phyloP scores from a whole-genome alignment of 2,888 invertebrate genomes.

The Eulithis prunata region DNA sequence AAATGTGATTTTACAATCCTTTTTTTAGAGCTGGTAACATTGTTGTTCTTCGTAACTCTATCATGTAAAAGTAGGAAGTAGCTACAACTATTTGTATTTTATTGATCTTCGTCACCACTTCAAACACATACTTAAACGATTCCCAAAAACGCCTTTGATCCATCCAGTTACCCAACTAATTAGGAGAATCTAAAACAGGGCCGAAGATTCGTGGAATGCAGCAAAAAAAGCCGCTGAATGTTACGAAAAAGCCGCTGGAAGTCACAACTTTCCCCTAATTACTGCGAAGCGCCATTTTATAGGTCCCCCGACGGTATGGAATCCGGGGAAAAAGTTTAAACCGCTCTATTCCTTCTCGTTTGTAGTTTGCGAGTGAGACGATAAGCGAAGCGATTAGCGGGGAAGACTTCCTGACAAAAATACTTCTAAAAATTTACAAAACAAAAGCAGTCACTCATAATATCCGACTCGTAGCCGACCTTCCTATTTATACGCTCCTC shows the following conservation, averaged over 20 bases:
- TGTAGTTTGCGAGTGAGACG: conserved; percentile 34
- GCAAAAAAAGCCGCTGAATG: conserved; percentile 32
- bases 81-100: too few species aligned
- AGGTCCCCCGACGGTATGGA: conserved; percentile 41
- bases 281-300: conserved; percentile 46
- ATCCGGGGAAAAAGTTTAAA: conserved; percentile 43
- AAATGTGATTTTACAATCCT: too few species aligned
- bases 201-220: conserved; percentile 34
- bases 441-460: too few species aligned
- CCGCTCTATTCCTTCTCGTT: conserved; percentile 36
- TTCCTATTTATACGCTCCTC: too few species aligned
- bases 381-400: conserved; percentile 24
- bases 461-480: too few species aligned
- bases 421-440: too few species aligned
- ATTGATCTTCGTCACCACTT: too few species aligned
- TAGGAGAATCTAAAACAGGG: conserved; percentile 35
- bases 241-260: conserved; percentile 43
- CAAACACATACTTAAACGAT: not conserved
- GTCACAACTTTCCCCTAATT: conserved; percentile 50
- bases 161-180: conserved; percentile 43
- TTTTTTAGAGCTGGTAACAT: too few species aligned
- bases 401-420: too few species aligned
- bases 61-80: too few species aligned
- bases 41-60: too few species aligned
- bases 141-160: conserved; percentile 32